A percentile compares a stretch with the other conserved stretches of the same genome.
phyloP scores from a whole-genome alignment of 2,797 vertebrate species.

The Chelon auratus region DNA sequence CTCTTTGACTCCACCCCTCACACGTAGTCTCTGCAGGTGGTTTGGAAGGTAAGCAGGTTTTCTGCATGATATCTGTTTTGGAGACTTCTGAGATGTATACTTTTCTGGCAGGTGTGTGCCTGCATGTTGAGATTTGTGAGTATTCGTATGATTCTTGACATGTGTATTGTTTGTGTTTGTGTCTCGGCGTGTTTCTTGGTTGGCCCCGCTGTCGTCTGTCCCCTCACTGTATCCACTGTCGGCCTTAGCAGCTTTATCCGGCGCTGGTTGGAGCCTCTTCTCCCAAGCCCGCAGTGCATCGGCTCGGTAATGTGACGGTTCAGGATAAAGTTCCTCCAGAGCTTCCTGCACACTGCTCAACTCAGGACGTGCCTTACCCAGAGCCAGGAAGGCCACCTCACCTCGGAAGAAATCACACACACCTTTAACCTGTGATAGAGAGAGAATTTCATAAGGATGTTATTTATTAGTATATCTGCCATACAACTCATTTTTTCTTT shows the following conservation, averaged over 20 bases:
- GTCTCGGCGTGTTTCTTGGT: constrained; percentile 26
- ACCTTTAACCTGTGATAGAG: constrained; percentile 84
- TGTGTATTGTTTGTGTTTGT: constrained; percentile 16
- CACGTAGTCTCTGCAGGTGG: constrained; percentile 77
- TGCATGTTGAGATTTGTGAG: constrained; percentile 8
- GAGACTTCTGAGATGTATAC: constrained; percentile 28
- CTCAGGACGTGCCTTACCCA: constrained; percentile 89
- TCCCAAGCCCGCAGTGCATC: constrained; percentile 83
- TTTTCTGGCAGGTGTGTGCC: constrained; percentile 34
- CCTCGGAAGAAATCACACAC: constrained; percentile 94
- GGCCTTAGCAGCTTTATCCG: constrained; percentile 85
- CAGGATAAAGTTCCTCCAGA: constrained; percentile 91
- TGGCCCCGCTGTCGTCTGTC: constrained; percentile 43
- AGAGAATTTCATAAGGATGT: neutral
- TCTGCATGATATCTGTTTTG: constrained; percentile 57
- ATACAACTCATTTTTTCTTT: too few species aligned
- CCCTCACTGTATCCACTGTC: constrained; percentile 86
- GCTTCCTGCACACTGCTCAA: constrained; percentile 88
- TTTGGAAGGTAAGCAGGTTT: constrained; percentile 70
- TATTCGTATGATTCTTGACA: constrained; percentile 33
- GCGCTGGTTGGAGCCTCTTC: constrained; percentile 82
- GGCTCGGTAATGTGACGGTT: constrained; percentile 80
- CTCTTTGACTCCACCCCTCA: constrained; percentile 66
- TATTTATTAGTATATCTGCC: too few species aligned
- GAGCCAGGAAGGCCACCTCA: constrained; percentile 91